Conservation (phyloP, 2,797 vertebrate species). For the Ceyx erithaca region DNA sequence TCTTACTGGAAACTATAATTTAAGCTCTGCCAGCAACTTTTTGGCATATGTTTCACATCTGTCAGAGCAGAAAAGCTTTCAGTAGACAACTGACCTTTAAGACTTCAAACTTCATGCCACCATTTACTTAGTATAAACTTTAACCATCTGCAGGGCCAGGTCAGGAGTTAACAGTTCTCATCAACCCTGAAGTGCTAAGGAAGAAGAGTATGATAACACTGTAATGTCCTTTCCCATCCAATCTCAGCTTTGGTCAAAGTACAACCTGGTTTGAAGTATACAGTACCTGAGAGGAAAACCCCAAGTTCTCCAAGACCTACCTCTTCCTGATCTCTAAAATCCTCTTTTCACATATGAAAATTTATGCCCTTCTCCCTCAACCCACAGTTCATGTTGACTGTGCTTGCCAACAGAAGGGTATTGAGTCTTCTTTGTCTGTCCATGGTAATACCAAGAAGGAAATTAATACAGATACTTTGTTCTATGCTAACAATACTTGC, state of each 20-base stretch:
- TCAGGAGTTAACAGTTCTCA: background rate
- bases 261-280: background rate
- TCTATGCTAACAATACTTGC: background rate
- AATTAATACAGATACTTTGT: background rate
- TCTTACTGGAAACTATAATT: slow-evolving; percentile 71
- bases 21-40: slow-evolving; percentile 22
- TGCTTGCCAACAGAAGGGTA: background rate
- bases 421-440: background rate
- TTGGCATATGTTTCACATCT: background rate
- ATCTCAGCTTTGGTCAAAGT: background rate
- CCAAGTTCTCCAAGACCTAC: background rate
- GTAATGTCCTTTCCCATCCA: background rate
- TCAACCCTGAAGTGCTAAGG: background rate
- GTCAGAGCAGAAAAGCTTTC: background rate
- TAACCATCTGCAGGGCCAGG: background rate
- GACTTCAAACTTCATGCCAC: background rate
- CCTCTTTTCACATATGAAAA: background rate
- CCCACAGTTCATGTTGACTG: accelerated
- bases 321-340: background rate
- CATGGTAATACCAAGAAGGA: background rate
- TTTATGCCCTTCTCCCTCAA: background rate
- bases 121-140: background rate
- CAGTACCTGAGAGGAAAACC: background rate
- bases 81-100: background rate
- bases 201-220: background rate